Evolutionary conservation across 2,888 invertebrate species (phyloP).

Genomic region (Phyllotreta cruciferae): DNA sequence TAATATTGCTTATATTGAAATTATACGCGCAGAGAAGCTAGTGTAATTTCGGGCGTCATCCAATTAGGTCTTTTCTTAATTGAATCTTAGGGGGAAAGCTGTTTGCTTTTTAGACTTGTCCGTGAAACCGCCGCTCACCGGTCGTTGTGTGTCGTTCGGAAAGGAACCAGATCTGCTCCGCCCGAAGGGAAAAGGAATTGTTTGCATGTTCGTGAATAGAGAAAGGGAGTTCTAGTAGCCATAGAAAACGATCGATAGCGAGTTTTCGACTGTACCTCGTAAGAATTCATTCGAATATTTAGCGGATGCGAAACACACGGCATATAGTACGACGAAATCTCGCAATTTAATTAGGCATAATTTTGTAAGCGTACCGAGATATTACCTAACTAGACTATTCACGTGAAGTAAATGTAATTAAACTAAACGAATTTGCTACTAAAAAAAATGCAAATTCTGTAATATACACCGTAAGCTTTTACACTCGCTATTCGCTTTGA

Average conservation of each 20-base stretch:
- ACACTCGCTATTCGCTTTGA: conserved; percentile 5
- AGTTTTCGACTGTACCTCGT: neutral
- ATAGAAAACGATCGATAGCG: neutral
- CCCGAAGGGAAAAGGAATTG: neutral
- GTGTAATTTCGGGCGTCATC: conserved; percentile 47
- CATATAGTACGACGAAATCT: too few species aligned
- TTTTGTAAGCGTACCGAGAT: too few species aligned
- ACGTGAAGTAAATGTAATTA: too few species aligned
- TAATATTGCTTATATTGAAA: conserved; percentile 60
- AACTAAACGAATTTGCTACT: too few species aligned
- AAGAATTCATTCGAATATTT: too few species aligned
- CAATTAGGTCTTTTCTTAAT: conserved; percentile 57
- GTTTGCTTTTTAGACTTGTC: conserved; percentile 33
- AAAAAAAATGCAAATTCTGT: too few species aligned
- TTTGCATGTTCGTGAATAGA: conserved; percentile 27
- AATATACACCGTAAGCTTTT: conserved; percentile 3
- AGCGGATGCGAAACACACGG: too few species aligned
- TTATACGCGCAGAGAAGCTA: conserved; percentile 48
- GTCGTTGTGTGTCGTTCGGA: conserved; percentile 23
- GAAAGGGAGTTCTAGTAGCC: conserved; percentile 15
- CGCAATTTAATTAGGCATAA: too few species aligned
- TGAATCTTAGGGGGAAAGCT: conserved; percentile 54
- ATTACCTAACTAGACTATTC: too few species aligned
- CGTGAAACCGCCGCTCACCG: conserved; percentile 23
- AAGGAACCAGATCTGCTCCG: conserved; percentile 15